phyloP scores from a whole-genome alignment of 2,113 vertebrate species.

The Takifugu bimaculatus region DNA sequence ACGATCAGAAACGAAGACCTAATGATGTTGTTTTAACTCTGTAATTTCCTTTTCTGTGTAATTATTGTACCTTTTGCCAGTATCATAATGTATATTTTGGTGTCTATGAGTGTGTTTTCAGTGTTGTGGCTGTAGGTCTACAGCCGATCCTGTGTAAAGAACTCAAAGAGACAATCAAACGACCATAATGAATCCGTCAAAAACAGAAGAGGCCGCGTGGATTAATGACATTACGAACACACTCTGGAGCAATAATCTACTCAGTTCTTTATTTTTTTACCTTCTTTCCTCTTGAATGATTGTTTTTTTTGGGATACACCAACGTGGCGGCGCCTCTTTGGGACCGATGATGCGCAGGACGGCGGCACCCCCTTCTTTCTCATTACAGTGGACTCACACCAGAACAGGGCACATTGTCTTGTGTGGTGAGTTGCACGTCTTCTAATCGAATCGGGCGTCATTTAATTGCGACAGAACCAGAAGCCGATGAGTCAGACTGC shows the following conservation, averaged over 20 bases:
- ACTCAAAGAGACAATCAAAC: slow-evolving; percentile 98
- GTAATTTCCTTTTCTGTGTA: slow-evolving; percentile 88
- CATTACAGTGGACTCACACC: slow-evolving; percentile 37
- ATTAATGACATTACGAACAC: slow-evolving; percentile 54
- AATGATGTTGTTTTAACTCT: slow-evolving; percentile 86
- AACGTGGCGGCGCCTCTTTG: slow-evolving; percentile 15
- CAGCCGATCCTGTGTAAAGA: slow-evolving; percentile 81
- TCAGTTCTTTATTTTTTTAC: slow-evolving; percentile 79
- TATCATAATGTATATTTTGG: slow-evolving; percentile 95
- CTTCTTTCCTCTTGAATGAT: slow-evolving; percentile 25
- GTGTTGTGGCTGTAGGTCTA: slow-evolving; percentile 93
- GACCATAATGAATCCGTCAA: slow-evolving; percentile 73
- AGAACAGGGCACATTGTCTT: slow-evolving; percentile 72
- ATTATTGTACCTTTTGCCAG: slow-evolving; percentile 98
- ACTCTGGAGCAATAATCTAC: slow-evolving; percentile 93
- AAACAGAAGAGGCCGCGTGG: slow-evolving; percentile 59
- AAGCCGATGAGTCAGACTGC: slow-evolving; percentile 25
- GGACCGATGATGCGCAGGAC: slow-evolving; percentile 11
- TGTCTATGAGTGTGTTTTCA: slow-evolving; percentile 96
- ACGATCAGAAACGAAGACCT: slow-evolving; percentile 75
- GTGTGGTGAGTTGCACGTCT: slow-evolving; percentile 46
- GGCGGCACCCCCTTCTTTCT: slow-evolving; percentile 28
- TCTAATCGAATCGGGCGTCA: slow-evolving; percentile 40
- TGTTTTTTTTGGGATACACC: neutral
- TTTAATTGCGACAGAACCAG: slow-evolving; percentile 32